A percentile compares a stretch with the other conserved stretches of the same genome.
phyloP scores from a whole-genome alignment of 2,888 invertebrate species.

The Glaucopsyche alexis region DNA sequence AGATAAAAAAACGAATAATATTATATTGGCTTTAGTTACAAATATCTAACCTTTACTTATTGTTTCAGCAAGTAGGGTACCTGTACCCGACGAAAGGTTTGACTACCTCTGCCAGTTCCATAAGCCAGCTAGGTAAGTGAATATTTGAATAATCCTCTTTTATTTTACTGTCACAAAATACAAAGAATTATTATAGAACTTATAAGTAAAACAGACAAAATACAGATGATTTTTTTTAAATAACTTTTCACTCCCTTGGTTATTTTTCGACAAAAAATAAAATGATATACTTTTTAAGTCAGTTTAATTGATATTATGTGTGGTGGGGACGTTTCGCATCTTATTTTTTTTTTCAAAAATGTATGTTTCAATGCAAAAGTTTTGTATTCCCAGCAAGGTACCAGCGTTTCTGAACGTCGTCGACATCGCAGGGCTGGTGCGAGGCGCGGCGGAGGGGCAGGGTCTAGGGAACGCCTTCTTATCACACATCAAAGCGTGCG shows the following conservation, averaged over 20 bases:
- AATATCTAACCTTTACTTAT: constrained; percentile 41
- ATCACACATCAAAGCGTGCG: constrained; percentile 98
- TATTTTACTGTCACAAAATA: no score
- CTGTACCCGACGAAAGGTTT: constrained; percentile 96
- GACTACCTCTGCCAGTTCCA: constrained; percentile 96
- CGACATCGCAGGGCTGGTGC: constrained; percentile 98
- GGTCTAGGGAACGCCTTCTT: constrained; percentile 99
- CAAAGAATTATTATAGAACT: no score
- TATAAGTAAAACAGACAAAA: no score
- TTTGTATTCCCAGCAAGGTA: constrained; percentile 88
- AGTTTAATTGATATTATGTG: no score
- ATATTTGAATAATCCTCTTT: background rate
- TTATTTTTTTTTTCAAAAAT: background rate
- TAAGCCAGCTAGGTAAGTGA: constrained; percentile 93
- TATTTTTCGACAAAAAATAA: no score
- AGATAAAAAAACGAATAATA: constrained; percentile 27
- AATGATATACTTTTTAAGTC: no score
- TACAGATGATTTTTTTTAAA: no score
- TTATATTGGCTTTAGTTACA: constrained; percentile 31
- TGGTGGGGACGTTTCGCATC: no score
- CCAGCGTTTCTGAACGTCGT: constrained; percentile 98
- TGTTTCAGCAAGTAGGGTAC: constrained; percentile 90
- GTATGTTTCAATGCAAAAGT: background rate
- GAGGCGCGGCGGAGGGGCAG: constrained; percentile 98
- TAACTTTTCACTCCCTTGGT: no score